Conservation (phyloP, 2,797 vertebrate genomes). For the Pseudomugil gertrudae region DNA sequence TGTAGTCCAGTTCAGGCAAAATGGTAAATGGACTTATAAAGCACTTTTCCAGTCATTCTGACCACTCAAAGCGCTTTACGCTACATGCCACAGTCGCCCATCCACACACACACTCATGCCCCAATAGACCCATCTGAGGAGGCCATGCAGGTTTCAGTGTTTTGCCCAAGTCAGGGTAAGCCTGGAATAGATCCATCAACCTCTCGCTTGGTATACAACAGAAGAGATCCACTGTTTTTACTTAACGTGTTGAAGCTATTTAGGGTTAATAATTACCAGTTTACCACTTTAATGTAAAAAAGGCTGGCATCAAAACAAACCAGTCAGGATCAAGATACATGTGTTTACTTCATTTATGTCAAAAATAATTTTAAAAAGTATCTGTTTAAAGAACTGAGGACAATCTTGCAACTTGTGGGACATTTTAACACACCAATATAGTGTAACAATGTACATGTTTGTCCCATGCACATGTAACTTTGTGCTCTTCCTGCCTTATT, state of each 20-base stretch:
- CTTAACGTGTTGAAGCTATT: not conserved
- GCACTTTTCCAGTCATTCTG: too few relatives aligned
- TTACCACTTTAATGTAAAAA: not conserved
- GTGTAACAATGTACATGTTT: constrained; percentile 21
- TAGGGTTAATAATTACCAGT: not conserved
- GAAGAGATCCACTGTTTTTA: too few relatives aligned
- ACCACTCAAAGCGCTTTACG: too few relatives aligned
- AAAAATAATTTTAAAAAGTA: not conserved
- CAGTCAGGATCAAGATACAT: too few relatives aligned
- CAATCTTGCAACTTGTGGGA: constrained; percentile 2
- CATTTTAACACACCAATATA: not conserved
- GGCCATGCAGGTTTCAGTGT: too few relatives aligned
- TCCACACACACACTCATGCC: too few relatives aligned
- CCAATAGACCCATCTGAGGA: too few relatives aligned
- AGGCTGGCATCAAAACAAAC: not conserved
- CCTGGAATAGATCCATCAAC: too few relatives aligned
- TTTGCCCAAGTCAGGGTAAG: too few relatives aligned
- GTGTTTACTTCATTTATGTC: not conserved
- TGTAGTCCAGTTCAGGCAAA: not conserved
- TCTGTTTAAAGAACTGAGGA: not conserved
- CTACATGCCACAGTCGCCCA: too few relatives aligned
- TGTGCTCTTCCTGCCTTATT: constrained; percentile 73
- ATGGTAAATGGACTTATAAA: too few relatives aligned
- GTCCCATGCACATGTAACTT: constrained; percentile 39
- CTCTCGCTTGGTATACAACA: too few relatives aligned